A percentile compares a stretch with the other conserved stretches of the same genome.
These are phyloP conservation scores for Lepidurus packardi DNA, from an alignment of 1,140 invertebrate genomes.

Conservation along the genomic window DNA sequence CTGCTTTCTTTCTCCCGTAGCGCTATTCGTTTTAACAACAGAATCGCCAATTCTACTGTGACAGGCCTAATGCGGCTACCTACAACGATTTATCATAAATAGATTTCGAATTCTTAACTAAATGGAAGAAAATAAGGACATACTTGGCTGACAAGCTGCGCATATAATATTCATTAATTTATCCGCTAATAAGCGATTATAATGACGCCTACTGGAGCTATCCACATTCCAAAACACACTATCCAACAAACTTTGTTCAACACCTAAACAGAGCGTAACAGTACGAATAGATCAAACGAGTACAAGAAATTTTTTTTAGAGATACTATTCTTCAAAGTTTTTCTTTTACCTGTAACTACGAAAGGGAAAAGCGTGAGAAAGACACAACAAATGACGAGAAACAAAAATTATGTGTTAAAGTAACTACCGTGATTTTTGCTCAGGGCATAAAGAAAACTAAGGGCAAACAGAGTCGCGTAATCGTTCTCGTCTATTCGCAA, in stretches of 20 bases:
- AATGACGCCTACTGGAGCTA: conserved; percentile 51
- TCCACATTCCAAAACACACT: conserved; percentile 49
- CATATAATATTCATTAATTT: conserved; percentile 71
- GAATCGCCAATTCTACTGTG: conserved; percentile 80
- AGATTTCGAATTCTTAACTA: not conserved
- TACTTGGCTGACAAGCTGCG: conserved; percentile 46
- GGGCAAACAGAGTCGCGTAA: conserved; percentile 82
- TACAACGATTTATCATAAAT: conserved; percentile 48
- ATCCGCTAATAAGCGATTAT: conserved; percentile 70
- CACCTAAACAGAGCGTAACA: conserved; percentile 51
- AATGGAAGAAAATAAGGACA: not conserved
- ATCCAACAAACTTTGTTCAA: conserved; percentile 65
- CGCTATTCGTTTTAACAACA: conserved; percentile 60
- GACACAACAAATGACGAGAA: not conserved
- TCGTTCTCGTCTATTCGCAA: conserved; percentile 78
- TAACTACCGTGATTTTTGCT: conserved; percentile 82
- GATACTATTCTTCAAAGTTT: not conserved
- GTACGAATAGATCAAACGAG: not conserved
- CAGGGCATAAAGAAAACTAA: conserved; percentile 89
- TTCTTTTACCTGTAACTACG: not conserved
- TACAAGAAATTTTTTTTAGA: not conserved
- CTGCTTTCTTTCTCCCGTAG: conserved; percentile 36
- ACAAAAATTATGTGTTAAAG: not conserved
- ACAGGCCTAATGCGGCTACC: conserved; percentile 73
- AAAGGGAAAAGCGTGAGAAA: not conserved